Evolutionary conservation across 2,113 vertebrate genomes (phyloP).

Genomic region (Amphiprion percula): DNA sequence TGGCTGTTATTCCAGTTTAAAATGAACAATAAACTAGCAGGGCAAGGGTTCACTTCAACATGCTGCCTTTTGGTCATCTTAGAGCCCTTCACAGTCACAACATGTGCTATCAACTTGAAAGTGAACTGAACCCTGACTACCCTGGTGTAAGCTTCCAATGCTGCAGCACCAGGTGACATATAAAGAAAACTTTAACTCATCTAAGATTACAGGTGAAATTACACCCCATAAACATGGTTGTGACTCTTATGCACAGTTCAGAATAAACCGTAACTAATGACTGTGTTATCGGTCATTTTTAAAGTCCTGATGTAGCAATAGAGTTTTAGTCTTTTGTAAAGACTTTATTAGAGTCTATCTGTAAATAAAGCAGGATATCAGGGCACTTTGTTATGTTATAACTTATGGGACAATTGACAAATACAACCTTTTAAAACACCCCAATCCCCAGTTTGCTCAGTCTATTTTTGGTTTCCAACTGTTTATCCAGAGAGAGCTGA

Average conservation of each 20-base stretch:
- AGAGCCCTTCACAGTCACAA: neutral
- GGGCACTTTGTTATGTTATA: no score
- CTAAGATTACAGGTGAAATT: constrained; percentile 21
- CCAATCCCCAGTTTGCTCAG: neutral
- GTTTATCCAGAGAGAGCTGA: neutral
- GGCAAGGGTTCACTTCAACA: neutral
- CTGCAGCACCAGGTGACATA: constrained; percentile 1
- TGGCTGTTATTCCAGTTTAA: constrained; percentile 33
- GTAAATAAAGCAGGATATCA: no score
- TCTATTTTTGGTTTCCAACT: neutral
- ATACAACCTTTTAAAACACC: neutral
- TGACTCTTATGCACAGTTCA: neutral
- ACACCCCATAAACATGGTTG: neutral
- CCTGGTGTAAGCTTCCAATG: neutral
- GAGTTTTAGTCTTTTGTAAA: no score
- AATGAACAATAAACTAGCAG: constrained; percentile 6
- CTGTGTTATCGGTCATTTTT: neutral
- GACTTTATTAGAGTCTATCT: no score
- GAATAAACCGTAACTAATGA: neutral
- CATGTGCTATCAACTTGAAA: constrained; percentile 16
- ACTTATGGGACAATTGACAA: no score
- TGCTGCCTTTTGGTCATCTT: neutral
- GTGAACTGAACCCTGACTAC: neutral
- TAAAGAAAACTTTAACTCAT: constrained; percentile 4
- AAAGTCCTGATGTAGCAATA: neutral